Conservation (phyloP, 2,113 vertebrate species). For the Arizona elegans region DNA sequence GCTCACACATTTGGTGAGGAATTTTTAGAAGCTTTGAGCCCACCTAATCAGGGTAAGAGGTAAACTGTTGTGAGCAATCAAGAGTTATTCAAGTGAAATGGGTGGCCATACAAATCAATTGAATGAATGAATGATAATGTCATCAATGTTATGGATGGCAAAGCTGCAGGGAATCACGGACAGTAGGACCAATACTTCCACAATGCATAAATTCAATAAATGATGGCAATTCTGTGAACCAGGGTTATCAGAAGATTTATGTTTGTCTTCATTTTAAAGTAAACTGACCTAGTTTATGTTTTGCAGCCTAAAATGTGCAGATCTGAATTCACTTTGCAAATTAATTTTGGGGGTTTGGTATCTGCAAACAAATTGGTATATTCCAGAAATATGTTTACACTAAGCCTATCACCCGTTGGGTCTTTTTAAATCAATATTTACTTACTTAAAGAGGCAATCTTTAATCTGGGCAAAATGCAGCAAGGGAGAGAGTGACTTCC, state of each 20-base stretch:
- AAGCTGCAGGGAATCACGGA: not conserved
- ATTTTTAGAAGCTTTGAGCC: not conserved
- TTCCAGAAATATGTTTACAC: not conserved
- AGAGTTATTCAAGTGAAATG: not conserved
- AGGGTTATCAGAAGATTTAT: not conserved
- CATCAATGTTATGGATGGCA: not conserved
- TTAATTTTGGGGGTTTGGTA: not conserved
- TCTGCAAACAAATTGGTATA: not conserved
- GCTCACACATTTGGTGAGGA: not conserved
- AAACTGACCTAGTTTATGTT: not conserved
- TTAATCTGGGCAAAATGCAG: not conserved
- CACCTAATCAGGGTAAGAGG: not conserved
- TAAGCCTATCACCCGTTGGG: not conserved
- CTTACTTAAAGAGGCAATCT: not conserved
- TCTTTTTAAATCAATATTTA: not conserved
- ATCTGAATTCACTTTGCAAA: not conserved
- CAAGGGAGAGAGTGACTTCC: not conserved
- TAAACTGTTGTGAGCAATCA: not conserved
- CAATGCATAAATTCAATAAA: not conserved
- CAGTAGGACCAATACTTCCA: not conserved
- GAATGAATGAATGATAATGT: not conserved
- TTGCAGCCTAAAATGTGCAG: not conserved
- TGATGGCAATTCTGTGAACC: not conserved
- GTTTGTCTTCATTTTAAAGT: not conserved
- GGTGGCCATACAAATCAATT: not conserved